phyloP scores from a whole-genome alignment of 1,140 invertebrate species.

The Ephestia elutella region DNA sequence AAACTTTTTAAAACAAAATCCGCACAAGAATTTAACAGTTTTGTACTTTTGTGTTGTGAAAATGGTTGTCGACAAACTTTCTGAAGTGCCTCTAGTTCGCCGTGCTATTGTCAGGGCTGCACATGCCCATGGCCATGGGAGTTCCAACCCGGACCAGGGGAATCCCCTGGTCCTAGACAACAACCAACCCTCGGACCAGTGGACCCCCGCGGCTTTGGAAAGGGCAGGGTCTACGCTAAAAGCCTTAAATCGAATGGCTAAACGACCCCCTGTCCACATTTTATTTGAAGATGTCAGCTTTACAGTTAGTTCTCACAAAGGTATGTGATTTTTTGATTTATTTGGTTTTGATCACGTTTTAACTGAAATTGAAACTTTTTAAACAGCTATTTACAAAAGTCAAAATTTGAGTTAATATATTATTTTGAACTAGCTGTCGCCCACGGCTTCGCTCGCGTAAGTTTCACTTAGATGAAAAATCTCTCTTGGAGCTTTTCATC shows the following conservation, averaged over 20 bases:
- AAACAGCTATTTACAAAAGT: no score
- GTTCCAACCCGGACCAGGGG: constrained; percentile 18
- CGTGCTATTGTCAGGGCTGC: constrained; percentile 53
- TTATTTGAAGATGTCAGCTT: constrained; percentile 80
- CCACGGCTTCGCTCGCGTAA: no score
- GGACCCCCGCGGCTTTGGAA: constrained; percentile 65
- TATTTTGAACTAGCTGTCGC: no score
- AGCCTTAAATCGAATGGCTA: constrained; percentile 68
- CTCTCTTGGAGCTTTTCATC: no score
- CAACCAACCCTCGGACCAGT: constrained; percentile 44
- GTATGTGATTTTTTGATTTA: constrained; percentile 29
- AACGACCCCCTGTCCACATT: constrained; percentile 76
- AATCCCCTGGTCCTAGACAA: constrained; percentile 28
- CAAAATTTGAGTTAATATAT: no score
- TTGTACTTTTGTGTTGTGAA: constrained; percentile 10
- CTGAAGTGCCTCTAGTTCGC: constrained; percentile 50
- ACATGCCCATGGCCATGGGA: constrained; percentile 35
- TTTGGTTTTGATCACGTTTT: no score
- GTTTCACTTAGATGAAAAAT: no score
- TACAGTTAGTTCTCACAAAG: constrained; percentile 70
- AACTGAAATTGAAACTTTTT: no score
- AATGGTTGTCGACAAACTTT: constrained; percentile 33
- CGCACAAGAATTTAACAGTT: not conserved
- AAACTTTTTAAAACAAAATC: no score
- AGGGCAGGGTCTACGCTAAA: constrained; percentile 65